Percentiles rank a stretch among this genome's conserved stretches.
Evolutionary conservation across 2,797 vertebrate genomes (phyloP).

Genomic region (Liparis tanakae): DNA sequence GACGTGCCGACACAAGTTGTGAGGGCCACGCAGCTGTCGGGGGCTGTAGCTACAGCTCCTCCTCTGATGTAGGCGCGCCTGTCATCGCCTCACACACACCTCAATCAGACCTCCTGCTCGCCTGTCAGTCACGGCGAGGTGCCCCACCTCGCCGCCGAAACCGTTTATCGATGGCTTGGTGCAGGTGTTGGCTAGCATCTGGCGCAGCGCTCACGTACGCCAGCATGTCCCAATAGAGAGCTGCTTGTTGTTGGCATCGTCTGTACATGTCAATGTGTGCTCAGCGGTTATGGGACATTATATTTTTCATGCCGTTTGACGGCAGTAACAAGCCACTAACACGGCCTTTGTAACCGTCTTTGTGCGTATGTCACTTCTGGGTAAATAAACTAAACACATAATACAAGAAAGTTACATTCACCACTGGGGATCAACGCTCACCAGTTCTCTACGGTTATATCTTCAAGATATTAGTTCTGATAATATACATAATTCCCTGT

Average conservation of each 20-base stretch:
- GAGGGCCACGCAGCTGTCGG: constrained; percentile 70
- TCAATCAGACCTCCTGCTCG: constrained; percentile 82
- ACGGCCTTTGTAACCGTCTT: constrained; percentile 19
- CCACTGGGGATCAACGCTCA: background rate
- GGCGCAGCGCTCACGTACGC: constrained; percentile 39
- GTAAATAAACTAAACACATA: constrained; percentile 3
- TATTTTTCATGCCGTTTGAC: constrained; percentile 13
- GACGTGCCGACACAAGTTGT: constrained; percentile 75
- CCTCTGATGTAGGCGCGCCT: constrained; percentile 77
- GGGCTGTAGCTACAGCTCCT: constrained; percentile 61
- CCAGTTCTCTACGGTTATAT: background rate
- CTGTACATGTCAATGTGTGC: constrained; percentile 42
- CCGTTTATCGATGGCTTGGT: constrained; percentile 49
- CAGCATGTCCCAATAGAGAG: constrained; percentile 21
- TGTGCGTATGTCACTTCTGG: constrained; percentile 8
- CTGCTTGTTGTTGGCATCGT: constrained; percentile 19
- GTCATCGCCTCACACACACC: constrained; percentile 79
- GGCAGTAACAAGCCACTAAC: constrained; percentile 8
- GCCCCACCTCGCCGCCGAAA: constrained; percentile 62
- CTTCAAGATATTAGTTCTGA: background rate
- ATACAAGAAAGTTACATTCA: background rate
- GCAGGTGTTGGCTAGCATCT: constrained; percentile 78
- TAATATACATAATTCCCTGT: background rate
- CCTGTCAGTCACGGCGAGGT: constrained; percentile 74
- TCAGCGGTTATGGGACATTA: constrained; percentile 33